Evolutionary conservation across 37 sponge, comb jelly and placozoan genomes (phyloP).

Genomic region (Lycopodina hypogea): DNA sequence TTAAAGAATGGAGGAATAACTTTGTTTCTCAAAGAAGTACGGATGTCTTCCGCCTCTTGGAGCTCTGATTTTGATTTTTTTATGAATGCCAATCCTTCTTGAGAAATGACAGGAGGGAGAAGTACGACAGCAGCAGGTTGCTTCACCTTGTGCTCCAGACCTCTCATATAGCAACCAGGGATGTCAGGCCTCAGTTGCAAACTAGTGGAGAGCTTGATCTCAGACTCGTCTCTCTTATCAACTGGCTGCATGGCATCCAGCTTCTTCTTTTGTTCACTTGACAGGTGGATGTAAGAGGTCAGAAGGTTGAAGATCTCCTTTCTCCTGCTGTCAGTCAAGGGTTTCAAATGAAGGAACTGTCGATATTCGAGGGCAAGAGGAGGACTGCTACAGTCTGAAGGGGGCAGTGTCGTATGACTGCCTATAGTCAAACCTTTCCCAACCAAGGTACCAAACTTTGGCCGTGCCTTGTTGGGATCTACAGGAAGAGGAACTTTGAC

Average conservation of each 20-base stretch:
- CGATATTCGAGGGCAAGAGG: constrained; percentile 38
- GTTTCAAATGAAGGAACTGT: constrained; percentile 38
- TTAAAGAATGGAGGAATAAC: constrained; percentile 71
- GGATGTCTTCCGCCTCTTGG: constrained; percentile 39
- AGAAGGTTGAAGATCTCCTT: constrained; percentile 1
- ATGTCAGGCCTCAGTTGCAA: not conserved
- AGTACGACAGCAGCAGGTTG: not conserved
- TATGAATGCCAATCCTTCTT: constrained; percentile 9
- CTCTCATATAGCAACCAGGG: not conserved
- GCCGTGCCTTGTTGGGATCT: not conserved
- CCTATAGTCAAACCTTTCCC: constrained; percentile 50
- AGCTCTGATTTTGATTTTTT: constrained; percentile 22
- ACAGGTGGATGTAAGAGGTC: constrained; percentile 34
- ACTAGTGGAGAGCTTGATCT: constrained; percentile 8
- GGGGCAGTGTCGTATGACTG: constrained; percentile 14
- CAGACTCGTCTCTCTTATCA: constrained; percentile 23
- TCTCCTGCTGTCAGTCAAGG: constrained; percentile 1
- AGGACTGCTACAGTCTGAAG: not conserved
- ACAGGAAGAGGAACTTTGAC: too few relatives aligned
- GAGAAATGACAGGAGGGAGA: not conserved
- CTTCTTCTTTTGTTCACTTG: constrained; percentile 16
- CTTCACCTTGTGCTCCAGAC: not conserved
- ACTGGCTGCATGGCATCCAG: constrained; percentile 25
- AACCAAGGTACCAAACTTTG: constrained; percentile 44
- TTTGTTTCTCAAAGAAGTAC: constrained; percentile 40